phyloP scores from a whole-genome alignment of 1,140 invertebrate genomes.

The Bombus waltoni region DNA sequence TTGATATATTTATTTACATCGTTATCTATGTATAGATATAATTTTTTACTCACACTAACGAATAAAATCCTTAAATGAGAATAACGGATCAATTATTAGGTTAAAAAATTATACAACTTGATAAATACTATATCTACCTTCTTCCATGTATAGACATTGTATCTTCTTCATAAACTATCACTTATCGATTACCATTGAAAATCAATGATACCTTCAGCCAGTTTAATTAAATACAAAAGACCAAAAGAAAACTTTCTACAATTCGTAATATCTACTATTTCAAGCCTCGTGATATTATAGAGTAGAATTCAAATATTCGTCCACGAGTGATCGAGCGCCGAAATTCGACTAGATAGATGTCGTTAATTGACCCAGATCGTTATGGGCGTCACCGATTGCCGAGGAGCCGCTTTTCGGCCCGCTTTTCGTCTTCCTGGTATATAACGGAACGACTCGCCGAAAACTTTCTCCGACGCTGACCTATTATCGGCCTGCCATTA shows the following conservation, averaged over 20 bases:
- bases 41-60: neutral
- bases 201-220: too few species aligned
- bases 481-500: constrained; percentile 33
- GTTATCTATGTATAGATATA: too few species aligned
- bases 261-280: neutral
- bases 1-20: neutral
- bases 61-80: neutral
- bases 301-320: neutral
- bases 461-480: constrained; percentile 52
- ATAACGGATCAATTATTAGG: too few species aligned
- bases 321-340: neutral
- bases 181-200: too few species aligned
- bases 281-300: neutral
- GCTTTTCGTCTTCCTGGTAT: constrained; percentile 20
- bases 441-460: constrained; percentile 46
- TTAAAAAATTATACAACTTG: too few species aligned
- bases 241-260: neutral
- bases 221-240: neutral
- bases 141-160: neutral
- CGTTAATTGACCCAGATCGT: constrained; percentile 34
- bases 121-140: neutral
- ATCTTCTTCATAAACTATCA: too few species aligned
- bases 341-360: neutral
- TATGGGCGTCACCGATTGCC: neutral
- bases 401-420: constrained; percentile 1